Conservation (phyloP, 2,888 invertebrate genomes). For the Bursaphelenchus okinawaensis region DNA sequence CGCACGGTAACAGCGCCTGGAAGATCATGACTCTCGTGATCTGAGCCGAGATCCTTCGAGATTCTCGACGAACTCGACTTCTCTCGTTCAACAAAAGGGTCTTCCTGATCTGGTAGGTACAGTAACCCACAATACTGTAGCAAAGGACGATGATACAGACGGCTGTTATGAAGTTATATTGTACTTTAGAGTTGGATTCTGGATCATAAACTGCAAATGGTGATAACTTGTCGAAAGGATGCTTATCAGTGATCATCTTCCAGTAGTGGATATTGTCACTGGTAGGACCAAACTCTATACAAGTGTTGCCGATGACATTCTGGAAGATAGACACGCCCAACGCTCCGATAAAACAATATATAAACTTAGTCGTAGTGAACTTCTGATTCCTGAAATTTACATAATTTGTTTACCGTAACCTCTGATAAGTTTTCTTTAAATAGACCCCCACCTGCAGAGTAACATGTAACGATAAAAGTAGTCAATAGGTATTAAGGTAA, state of each 20-base stretch:
- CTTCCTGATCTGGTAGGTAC: neutral
- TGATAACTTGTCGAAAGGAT: neutral
- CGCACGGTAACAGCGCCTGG: conserved; percentile 2
- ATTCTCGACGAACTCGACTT: conserved; percentile 2
- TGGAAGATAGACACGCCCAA: neutral
- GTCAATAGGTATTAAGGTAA: conserved; percentile 10
- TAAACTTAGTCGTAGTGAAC: neutral
- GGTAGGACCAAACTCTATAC: neutral
- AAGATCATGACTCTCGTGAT: conserved; percentile 6
- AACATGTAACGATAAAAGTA: conserved; percentile 5
- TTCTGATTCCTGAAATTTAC: conserved; percentile 4
- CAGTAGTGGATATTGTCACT: neutral
- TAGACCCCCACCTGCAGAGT: conserved; percentile 6
- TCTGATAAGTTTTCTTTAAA: conserved; percentile 3
- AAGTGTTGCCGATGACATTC: neutral
- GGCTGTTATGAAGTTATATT: neutral
- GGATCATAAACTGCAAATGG: conserved; percentile 7
- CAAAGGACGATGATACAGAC: conserved; percentile 1
- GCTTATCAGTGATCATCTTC: neutral
- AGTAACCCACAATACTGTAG: neutral
- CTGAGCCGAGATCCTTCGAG: neutral
- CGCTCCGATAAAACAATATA: neutral
- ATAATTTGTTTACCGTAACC: no score
- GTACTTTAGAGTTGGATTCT: neutral
- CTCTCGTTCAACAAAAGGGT: neutral